Evolutionary conservation across 2,797 vertebrate species (phyloP).

Genomic region (Spinus olivaceus): DNA sequence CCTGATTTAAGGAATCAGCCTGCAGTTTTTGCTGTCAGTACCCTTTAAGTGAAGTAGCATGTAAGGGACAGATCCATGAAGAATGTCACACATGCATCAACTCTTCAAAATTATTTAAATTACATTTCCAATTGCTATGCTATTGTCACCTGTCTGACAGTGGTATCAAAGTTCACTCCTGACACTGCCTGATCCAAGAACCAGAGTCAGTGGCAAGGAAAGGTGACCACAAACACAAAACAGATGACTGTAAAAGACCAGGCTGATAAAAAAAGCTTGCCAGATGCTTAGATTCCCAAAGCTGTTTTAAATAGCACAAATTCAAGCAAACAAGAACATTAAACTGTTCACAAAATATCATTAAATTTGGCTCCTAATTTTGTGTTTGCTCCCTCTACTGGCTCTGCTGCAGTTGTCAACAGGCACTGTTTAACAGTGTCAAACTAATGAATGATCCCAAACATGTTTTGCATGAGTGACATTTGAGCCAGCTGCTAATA

Average conservation of each 20-base stretch:
- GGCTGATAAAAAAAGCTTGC: not conserved
- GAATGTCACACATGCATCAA: not conserved
- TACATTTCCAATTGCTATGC: not conserved
- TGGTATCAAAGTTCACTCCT: not conserved
- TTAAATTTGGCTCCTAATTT: not conserved
- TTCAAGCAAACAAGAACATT: not conserved
- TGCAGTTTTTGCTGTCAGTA: not conserved
- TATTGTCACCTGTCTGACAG: not conserved
- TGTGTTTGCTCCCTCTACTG: constrained; percentile 55
- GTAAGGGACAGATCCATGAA: not conserved
- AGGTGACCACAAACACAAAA: not conserved
- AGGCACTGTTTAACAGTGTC: not conserved
- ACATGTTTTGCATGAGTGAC: not conserved
- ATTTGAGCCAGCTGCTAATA: constrained; percentile 3
- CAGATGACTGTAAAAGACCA: not conserved
- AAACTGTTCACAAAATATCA: not conserved
- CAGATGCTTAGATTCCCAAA: not conserved
- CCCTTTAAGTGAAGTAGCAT: accelerated
- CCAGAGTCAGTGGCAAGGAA: not conserved
- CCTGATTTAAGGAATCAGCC: not conserved
- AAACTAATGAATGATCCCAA: constrained; percentile 4
- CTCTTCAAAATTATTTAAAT: not conserved
- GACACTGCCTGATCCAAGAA: not conserved
- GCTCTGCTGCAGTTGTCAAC: not conserved
- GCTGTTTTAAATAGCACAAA: not conserved